Conservation (phyloP, 2,113 vertebrate genomes). For the Ictalurus punctatus region DNA sequence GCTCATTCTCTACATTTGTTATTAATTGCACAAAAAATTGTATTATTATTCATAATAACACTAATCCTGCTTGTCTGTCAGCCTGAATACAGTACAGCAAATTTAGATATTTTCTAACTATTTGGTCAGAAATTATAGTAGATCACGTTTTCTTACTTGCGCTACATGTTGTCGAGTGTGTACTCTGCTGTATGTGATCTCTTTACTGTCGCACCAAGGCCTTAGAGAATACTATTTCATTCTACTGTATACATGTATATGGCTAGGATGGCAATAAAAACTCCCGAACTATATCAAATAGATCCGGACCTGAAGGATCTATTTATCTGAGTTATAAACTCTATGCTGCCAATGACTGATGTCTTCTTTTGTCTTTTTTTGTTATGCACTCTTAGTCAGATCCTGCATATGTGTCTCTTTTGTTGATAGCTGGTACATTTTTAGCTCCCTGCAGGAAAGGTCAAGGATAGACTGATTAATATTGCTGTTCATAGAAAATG, state of each 20-base stretch:
- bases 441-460: neutral
- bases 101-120: neutral
- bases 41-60: conserved; percentile 21
- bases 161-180: neutral
- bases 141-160: neutral
- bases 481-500: neutral
- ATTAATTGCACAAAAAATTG: neutral
- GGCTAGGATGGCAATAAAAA: neutral
- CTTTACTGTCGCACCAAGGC: neutral
- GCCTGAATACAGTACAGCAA: neutral
- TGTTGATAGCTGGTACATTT: neutral
- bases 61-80: neutral
- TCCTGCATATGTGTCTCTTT: neutral
- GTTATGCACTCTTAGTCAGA: neutral
- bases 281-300: neutral
- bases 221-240: neutral
- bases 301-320: conserved; percentile 7
- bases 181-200: neutral
- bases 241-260: neutral
- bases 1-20: neutral
- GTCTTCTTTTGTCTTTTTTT: conserved; percentile 46
- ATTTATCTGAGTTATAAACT: conserved; percentile 29
- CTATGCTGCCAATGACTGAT: conserved; percentile 53
- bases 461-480: neutral
- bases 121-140: neutral